Evolutionary conservation across 2,888 invertebrate species (phyloP).

Genomic region (Osedax frankpressi): DNA sequence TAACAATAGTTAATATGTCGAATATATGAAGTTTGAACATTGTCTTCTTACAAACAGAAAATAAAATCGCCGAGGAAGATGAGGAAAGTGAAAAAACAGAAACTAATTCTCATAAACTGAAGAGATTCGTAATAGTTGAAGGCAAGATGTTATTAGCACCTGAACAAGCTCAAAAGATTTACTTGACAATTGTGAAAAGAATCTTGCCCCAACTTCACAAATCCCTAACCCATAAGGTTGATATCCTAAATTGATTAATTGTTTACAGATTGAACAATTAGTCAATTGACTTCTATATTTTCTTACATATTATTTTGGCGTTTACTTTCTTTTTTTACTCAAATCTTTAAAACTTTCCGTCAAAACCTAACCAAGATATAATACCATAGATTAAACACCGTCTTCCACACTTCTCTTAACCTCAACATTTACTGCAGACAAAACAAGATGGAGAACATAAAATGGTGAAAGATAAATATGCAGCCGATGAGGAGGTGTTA

Average conservation of each 20-base stretch:
- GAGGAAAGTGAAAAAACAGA: no score
- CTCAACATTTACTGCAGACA: conserved; percentile 27
- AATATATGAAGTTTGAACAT: no score
- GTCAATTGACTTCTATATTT: no score
- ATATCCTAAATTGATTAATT: no score
- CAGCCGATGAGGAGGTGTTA: conserved; percentile 64
- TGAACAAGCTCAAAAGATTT: conserved; percentile 58
- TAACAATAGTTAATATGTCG: no score
- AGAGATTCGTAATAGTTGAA: not conserved
- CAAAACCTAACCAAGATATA: not conserved
- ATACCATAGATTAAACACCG: not conserved
- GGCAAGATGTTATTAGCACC: not conserved
- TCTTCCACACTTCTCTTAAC: not conserved
- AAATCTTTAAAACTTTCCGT: not conserved
- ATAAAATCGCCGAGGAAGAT: no score
- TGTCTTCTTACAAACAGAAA: no score
- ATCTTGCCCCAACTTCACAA: conserved; percentile 70
- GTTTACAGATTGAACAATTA: no score
- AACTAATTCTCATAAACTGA: no score
- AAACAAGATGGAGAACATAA: conserved; percentile 42
- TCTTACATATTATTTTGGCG: no score
- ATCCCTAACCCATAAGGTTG: conserved; percentile 53
- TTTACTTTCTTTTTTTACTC: no score
- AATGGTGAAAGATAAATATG: conserved; percentile 33
- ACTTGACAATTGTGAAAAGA: conserved; percentile 58